phyloP scores from a whole-genome alignment of 2,113 vertebrate species.

The Anser brachyrhynchus region DNA sequence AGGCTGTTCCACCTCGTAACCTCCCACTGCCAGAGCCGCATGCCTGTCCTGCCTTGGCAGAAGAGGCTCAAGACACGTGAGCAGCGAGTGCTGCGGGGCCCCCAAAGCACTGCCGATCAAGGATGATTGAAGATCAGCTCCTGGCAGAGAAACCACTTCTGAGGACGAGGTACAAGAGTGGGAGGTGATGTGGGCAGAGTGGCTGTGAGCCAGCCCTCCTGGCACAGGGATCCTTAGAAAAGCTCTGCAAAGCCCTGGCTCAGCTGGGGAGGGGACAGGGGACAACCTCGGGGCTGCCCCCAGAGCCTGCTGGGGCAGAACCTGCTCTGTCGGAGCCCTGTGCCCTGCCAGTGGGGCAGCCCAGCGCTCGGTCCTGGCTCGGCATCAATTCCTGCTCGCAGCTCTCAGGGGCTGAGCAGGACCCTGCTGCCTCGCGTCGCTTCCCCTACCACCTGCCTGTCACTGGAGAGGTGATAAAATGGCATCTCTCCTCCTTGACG shows the following conservation, averaged over 20 bases:
- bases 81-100: fast-evolving
- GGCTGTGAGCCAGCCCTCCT: not conserved
- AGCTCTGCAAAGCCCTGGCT: not conserved
- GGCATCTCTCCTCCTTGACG: not conserved
- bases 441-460: not conserved
- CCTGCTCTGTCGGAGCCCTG: fast-evolving
- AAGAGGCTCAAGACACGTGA: not conserved
- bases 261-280: not conserved
- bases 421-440: not conserved
- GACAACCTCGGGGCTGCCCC: not conserved
- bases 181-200: not conserved
- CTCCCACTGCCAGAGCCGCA: not conserved
- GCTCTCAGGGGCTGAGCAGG: not conserved
- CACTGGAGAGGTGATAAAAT: not conserved
- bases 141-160: not conserved
- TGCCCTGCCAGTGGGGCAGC: not conserved
- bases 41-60: not conserved
- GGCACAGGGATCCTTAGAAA: not conserved
- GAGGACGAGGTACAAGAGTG: fast-evolving
- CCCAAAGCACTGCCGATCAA: not conserved
- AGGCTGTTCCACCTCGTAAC: not conserved
- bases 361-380: not conserved
- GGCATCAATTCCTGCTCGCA: not conserved
- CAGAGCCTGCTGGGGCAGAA: not conserved
- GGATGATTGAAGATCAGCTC: not conserved